Base-by-base conservation (phyloP, 2,113 vertebrate species). In the Smithornis capensis region DNA sequence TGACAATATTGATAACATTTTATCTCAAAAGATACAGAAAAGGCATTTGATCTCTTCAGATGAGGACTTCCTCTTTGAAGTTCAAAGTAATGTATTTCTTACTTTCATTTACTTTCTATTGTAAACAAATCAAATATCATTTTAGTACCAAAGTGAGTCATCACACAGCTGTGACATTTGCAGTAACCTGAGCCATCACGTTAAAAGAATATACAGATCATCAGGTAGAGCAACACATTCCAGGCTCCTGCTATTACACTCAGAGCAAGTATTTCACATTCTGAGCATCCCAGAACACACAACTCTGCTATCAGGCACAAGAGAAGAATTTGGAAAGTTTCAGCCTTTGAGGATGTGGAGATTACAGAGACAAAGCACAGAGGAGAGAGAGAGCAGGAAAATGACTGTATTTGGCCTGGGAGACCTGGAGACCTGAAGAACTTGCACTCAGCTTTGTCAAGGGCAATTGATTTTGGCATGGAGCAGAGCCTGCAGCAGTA, bases 271-370 rank as follows among this genome's bases (percentile, higher is more conserved):
- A 37, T 55, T 80, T 73, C 33, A 13, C 19, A 14, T 35, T 42
- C 42, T 19, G 28, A 47, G 33, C 47, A 40, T 14, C 24, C 56
- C 62, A 28, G 42, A 52, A 37, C 38, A 45, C 31, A 28, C 40
- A n/a, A 12, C n/a, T 69, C 24, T 16, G 5, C 23, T 77, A 6
- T 4, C 1, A 0, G 47, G 28, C 52, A 49, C 14, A 4, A 40
- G 4, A 38, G 23, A 28, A 67, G 55, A 49, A n/a, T 18, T 24
- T 18, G 31, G 42, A 23, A 78, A 45, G 7, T 7, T 35, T n/a
- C 13, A 24, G 23, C 19, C 45, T 31, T 15, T 29, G 25, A 18
- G 53, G 19, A 56, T 29, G 10, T 19, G 38, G 23, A 28, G 82
- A 52, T 42, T 47, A 8, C 15, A 63, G n/a, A 42, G 33, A 9